phyloP scores from a whole-genome alignment of 2,888 invertebrate genomes.

The Meganola albula region DNA sequence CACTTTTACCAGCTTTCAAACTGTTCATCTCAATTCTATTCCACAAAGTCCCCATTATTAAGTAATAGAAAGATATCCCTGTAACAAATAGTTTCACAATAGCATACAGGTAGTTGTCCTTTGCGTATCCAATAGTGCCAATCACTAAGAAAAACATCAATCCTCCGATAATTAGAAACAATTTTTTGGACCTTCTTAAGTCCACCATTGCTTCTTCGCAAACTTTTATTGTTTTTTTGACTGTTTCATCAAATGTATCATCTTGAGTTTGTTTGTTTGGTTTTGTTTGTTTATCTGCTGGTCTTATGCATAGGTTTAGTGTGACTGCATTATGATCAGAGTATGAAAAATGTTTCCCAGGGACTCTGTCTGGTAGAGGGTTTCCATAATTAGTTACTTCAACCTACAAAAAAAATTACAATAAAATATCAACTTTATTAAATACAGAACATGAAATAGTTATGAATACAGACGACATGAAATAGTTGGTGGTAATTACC shows the following conservation, averaged over 20 bases:
- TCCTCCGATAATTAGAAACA: slow-evolving; percentile 73
- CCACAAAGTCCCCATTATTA: slow-evolving; percentile 90
- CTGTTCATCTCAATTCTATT: slow-evolving; percentile 88
- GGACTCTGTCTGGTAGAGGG: slow-evolving; percentile 86
- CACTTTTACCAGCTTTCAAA: slow-evolving; percentile 83
- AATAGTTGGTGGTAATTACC: too few species aligned
- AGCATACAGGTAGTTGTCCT: slow-evolving; percentile 68
- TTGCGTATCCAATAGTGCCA: slow-evolving; percentile 69
- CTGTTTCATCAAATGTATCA: slow-evolving; percentile 43
- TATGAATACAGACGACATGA: too few species aligned
- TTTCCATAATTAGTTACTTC: slow-evolving; percentile 76
- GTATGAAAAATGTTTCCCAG: slow-evolving; percentile 84
- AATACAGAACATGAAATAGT: too few species aligned
- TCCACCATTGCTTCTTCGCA: slow-evolving; percentile 76
- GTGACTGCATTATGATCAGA: slow-evolving; percentile 94
- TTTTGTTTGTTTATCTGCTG: slow-evolving; percentile 21
- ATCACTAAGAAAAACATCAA: slow-evolving; percentile 72
- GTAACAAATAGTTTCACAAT: slow-evolving; percentile 80
- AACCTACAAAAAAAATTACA: slow-evolving; percentile 47
- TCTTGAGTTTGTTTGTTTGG: slow-evolving; percentile 33
- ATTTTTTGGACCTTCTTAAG: slow-evolving; percentile 66
- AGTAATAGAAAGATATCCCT: slow-evolving; percentile 80
- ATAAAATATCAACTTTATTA: too few species aligned
- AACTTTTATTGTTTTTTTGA: slow-evolving; percentile 78
- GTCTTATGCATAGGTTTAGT: slow-evolving; percentile 62